Conservation (phyloP, 2,113 vertebrate species). For the Psittacula cyanocephala region DNA sequence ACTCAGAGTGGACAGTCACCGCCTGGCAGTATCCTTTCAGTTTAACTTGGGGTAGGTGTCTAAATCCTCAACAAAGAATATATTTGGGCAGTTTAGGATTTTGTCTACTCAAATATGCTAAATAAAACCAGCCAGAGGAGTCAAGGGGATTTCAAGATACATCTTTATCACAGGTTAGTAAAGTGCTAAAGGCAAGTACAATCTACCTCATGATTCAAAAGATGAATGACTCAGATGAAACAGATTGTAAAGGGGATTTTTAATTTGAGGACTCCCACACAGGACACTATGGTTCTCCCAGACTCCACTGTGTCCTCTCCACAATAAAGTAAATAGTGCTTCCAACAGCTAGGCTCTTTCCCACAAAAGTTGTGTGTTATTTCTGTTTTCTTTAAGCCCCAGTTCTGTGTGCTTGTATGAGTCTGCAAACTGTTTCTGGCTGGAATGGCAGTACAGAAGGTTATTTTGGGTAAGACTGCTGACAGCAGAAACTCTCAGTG, state of each 20-base stretch:
- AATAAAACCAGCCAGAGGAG: not conserved
- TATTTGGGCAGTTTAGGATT: not conserved
- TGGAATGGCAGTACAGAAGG: not conserved
- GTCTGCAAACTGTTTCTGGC: not conserved
- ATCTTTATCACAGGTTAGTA: not conserved
- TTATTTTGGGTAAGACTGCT: slow-evolving; percentile 22
- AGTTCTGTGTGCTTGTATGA: not conserved
- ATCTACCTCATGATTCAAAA: slow-evolving; percentile 30
- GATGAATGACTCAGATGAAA: not conserved
- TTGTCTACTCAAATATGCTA: not conserved
- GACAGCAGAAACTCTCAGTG: slow-evolving; percentile 9
- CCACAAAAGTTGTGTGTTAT: not conserved
- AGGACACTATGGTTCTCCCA: not conserved
- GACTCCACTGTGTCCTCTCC: not conserved
- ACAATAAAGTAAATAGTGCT: not conserved
- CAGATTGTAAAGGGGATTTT: slow-evolving; percentile 1
- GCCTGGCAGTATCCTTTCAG: not conserved
- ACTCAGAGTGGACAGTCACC: not conserved
- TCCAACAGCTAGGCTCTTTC: not conserved
- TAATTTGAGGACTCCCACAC: not conserved
- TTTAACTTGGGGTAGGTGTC: not conserved
- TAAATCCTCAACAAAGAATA: not conserved
- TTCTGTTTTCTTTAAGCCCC: not conserved
- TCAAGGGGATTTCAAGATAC: slow-evolving; percentile 12
- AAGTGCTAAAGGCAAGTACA: not conserved